Evolutionary conservation across 2,113 vertebrate genomes (phyloP).

Genomic region (Taxidea taxus): DNA sequence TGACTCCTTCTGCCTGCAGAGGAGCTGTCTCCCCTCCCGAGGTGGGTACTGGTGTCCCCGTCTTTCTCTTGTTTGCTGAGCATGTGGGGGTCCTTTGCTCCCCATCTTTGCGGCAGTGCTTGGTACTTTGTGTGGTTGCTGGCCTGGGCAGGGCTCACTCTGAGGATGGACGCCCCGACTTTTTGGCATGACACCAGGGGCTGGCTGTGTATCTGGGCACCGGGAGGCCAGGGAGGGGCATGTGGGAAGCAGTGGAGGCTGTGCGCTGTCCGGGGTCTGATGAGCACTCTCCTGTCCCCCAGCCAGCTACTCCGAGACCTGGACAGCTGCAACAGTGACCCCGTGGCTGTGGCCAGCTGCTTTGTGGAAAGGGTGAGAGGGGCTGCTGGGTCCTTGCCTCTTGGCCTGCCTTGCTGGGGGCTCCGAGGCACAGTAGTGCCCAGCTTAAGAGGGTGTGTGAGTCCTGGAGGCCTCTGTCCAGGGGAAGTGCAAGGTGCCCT

Average conservation of each 20-base stretch:
- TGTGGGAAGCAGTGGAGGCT: neutral
- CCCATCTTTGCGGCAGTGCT: neutral
- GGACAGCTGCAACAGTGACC: constrained; percentile 93
- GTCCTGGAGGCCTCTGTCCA: neutral
- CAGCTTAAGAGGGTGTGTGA: neutral
- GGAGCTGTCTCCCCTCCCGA: constrained; percentile 51
- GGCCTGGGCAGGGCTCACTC: neutral
- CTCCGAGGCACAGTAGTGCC: neutral
- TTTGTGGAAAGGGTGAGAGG: constrained; percentile 94
- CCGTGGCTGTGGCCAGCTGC: constrained; percentile 93
- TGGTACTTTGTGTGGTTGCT: neutral
- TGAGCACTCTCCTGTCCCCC: constrained; percentile 33
- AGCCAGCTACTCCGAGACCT: constrained; percentile 94
- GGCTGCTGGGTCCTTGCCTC: neutral
- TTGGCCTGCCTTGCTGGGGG: neutral
- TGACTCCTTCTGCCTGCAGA: constrained; percentile 63
- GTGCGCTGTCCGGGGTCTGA: neutral
- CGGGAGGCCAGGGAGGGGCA: neutral
- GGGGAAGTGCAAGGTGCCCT: too few relatives aligned
- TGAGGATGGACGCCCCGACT: neutral
- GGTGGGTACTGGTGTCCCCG: constrained; percentile 63
- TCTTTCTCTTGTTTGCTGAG: neutral
- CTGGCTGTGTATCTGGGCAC: neutral
- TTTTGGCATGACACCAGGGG: neutral
- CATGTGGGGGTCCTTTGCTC: neutral